Evolutionary conservation across 2,888 invertebrate genomes (phyloP).

Genomic region (Epinotia ramella): DNA sequence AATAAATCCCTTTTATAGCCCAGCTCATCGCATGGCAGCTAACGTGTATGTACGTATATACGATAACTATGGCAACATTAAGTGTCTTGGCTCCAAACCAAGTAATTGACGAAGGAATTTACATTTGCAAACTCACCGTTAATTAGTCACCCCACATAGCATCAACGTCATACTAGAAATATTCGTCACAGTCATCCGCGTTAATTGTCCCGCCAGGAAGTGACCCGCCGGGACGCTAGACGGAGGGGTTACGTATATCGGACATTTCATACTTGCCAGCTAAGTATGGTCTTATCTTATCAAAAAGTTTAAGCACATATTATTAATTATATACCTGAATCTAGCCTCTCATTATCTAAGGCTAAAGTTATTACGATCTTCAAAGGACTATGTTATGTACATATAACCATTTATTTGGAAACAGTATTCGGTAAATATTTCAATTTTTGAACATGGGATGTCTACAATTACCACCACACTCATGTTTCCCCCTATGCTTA

Average conservation of each 20-base stretch:
- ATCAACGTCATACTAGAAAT: constrained; percentile 40
- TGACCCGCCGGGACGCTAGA: constrained; percentile 68
- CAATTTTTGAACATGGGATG: constrained; percentile 29
- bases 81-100: constrained; percentile 27
- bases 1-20: not conserved
- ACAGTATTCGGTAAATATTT: constrained; percentile 6
- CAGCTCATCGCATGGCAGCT: too few relatives aligned
- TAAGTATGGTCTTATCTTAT: not conserved
- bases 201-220: constrained; percentile 80
- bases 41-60: not conserved
- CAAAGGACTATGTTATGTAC: too few relatives aligned
- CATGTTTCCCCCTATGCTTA: constrained; percentile 35
- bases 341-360: too few relatives aligned
- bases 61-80: constrained; percentile 8
- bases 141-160: constrained; percentile 43
- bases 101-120: constrained; percentile 41
- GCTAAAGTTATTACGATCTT: too few relatives aligned
- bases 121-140: constrained; percentile 40
- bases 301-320: not conserved
- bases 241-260: constrained; percentile 60
- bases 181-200: constrained; percentile 62
- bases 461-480: constrained; percentile 40
- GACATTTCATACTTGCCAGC: not conserved
- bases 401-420: not conserved
- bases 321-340: too few relatives aligned